Conservation (phyloP, 2,113 vertebrate species). For the Nothocercus nigrocapillus region DNA sequence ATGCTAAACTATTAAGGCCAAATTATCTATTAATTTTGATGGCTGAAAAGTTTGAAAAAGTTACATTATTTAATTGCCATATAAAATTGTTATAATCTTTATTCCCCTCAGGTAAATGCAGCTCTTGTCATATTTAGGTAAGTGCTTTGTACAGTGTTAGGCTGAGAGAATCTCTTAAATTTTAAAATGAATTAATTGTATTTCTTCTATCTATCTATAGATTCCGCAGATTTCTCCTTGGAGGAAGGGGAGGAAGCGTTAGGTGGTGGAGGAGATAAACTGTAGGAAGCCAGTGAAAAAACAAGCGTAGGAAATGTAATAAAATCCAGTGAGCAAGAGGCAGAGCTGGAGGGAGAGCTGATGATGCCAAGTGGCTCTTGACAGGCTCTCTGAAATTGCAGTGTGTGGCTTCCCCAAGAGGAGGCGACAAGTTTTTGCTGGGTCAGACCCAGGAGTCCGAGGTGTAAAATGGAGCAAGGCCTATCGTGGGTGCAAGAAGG, state of each 20-base stretch:
- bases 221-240: neutral
- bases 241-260: neutral
- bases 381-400: neutral
- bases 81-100: neutral
- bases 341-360: neutral
- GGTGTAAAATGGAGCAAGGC: neutral
- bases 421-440: accelerated
- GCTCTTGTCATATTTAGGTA: neutral
- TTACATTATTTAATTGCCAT: neutral
- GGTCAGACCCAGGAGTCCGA: accelerated
- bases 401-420: accelerated
- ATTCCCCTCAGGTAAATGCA: neutral
- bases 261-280: neutral
- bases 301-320: neutral
- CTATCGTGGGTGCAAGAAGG: neutral
- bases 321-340: neutral
- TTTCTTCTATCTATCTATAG: neutral
- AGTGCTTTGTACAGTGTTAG: neutral
- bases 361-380: neutral
- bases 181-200: too few relatives aligned
- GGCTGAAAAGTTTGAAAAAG: neutral
- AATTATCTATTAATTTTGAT: neutral
- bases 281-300: neutral
- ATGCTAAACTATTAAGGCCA: neutral
- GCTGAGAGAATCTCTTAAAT: too few relatives aligned